A percentile compares a stretch with the other conserved stretches of the same genome.
Conservation (phyloP, 2,888 invertebrate genomes). For the Arrhopalites spinosus region DNA sequence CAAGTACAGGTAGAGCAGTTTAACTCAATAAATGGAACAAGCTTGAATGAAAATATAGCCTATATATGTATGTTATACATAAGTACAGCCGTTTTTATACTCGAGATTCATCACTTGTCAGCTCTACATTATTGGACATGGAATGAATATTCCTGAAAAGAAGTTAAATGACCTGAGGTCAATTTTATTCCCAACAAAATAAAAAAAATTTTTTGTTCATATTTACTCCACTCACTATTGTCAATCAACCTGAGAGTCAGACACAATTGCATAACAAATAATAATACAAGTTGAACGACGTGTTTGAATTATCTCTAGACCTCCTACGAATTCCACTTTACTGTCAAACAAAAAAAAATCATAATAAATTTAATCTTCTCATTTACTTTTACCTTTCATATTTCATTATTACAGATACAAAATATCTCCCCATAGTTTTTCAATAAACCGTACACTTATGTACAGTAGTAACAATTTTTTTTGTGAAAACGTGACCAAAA, state of each 20-base stretch:
- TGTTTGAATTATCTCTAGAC: slow-evolving; percentile 15
- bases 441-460: no score
- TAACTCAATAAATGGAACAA: no score
- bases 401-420: no score
- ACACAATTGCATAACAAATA: slow-evolving; percentile 4
- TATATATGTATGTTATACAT: no score
- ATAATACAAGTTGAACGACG: background rate
- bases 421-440: no score
- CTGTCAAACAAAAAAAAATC: background rate
- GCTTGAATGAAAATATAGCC: no score
- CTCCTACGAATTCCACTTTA: slow-evolving; percentile 16
- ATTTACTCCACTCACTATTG: background rate
- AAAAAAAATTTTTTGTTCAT: no score
- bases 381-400: no score
- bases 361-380: no score
- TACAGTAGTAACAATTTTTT: no score
- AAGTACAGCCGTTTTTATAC: background rate
- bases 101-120: slow-evolving; percentile 1
- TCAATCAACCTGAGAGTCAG: background rate
- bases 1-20: no score
- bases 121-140: slow-evolving; percentile 3
- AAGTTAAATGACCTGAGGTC: slow-evolving; percentile 28
- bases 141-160: background rate
- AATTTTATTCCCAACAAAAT: background rate
- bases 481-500: no score